Conservation (phyloP, 2,113 vertebrate genomes). For the Cepphus grylle region DNA sequence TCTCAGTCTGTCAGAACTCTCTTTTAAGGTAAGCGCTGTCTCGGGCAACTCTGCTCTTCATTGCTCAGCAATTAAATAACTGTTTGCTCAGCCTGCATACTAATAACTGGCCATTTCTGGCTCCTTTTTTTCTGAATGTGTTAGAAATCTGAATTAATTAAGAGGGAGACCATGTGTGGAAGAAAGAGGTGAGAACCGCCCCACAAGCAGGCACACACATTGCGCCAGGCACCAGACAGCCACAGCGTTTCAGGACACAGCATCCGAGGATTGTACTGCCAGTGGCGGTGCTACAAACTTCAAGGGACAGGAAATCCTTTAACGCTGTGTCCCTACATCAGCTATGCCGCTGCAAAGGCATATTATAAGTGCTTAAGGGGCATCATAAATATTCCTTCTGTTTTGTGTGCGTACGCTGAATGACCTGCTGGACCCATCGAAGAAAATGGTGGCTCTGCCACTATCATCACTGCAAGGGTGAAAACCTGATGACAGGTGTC, state of each 20-base stretch:
- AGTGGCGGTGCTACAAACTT: neutral
- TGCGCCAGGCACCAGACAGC: neutral
- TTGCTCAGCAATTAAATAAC: neutral
- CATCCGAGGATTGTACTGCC: too few relatives aligned
- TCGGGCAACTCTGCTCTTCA: neutral
- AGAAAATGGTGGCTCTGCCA: neutral
- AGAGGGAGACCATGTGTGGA: neutral
- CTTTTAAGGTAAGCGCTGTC: neutral
- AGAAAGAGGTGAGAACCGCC: neutral
- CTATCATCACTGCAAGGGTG: rapidly evolving
- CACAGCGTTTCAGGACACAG: neutral
- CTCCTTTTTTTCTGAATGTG: neutral
- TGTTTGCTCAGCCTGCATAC: neutral
- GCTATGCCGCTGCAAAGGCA: neutral
- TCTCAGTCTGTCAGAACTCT: neutral
- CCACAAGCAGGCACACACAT: rapidly evolving
- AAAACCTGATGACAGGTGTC: neutral
- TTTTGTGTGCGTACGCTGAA: neutral
- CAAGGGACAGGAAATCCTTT: neutral
- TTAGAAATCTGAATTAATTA: neutral
- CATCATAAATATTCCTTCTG: neutral
- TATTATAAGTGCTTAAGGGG: neutral
- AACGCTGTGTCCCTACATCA: neutral
- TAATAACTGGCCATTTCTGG: neutral
- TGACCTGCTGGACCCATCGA: neutral